phyloP scores from a whole-genome alignment of 2,888 invertebrate genomes.

The Apotomis betuletana region DNA sequence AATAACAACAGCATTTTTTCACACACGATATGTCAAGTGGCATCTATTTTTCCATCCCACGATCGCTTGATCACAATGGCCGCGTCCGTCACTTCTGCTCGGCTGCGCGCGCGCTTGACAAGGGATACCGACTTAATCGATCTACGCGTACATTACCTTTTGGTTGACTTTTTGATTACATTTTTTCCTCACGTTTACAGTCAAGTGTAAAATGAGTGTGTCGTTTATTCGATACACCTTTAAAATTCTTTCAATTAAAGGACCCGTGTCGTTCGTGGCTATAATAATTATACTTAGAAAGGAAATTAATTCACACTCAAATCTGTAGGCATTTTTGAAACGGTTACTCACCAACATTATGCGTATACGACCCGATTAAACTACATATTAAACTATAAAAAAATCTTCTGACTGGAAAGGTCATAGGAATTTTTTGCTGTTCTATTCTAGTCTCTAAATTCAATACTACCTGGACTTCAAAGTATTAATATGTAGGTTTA shows the following conservation, averaged over 20 bases:
- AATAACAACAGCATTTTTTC: conserved; percentile 42
- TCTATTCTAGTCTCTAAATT: too few relatives aligned
- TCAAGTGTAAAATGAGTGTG: conserved; percentile 14
- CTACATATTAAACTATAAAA: too few relatives aligned
- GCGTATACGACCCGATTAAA: too few relatives aligned
- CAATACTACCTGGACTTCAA: too few relatives aligned
- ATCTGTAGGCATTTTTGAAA: too few relatives aligned
- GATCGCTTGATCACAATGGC: conserved; percentile 50
- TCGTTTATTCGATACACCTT: background rate
- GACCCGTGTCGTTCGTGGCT: too few relatives aligned
- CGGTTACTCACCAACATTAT: too few relatives aligned
- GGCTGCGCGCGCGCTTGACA: conserved; percentile 54
- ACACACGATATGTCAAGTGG: conserved; percentile 35
- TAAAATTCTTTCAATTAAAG: too few relatives aligned
- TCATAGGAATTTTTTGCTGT: too few relatives aligned
- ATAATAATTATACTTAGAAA: too few relatives aligned
- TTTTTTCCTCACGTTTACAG: conserved; percentile 12
- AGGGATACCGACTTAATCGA: conserved; percentile 36
- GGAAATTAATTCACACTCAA: too few relatives aligned
- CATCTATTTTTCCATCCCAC: conserved; percentile 45
- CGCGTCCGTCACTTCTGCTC: conserved; percentile 52
- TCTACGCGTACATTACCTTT: conserved; percentile 29
- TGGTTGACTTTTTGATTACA: conserved; percentile 27
- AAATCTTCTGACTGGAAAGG: too few relatives aligned
- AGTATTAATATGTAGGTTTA: background rate